phyloP scores from a whole-genome alignment of 1,140 invertebrate genomes.

The Mamestra configurata region DNA sequence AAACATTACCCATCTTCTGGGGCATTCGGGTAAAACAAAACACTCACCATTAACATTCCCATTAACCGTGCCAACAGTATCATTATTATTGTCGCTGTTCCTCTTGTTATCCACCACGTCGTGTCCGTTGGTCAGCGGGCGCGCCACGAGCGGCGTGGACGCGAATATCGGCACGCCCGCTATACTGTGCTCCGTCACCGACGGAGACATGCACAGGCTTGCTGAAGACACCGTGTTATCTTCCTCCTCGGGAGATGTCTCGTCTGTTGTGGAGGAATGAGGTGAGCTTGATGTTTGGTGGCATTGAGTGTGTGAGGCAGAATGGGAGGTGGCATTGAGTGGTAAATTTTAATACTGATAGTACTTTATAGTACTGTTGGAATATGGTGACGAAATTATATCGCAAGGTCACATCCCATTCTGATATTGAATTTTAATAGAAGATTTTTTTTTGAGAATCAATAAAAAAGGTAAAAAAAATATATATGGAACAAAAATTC shows the following conservation, averaged over 20 bases:
- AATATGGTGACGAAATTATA: no score
- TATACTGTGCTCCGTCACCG: constrained; percentile 51
- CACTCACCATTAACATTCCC: constrained; percentile 77
- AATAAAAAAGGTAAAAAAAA: no score
- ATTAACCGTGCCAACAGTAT: constrained; percentile 70
- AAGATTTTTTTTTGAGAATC: no score
- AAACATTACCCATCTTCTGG: no score
- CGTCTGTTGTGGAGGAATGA: constrained; percentile 65
- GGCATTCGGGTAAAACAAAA: no score
- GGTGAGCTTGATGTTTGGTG: constrained; percentile 31
- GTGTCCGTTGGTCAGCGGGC: constrained; percentile 61
- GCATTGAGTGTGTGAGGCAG: not conserved
- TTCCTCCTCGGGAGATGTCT: constrained; percentile 73
- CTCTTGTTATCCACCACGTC: constrained; percentile 58
- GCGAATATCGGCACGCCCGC: constrained; percentile 63
- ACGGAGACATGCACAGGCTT: constrained; percentile 79
- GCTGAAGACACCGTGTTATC: constrained; percentile 81
- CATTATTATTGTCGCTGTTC: constrained; percentile 51
- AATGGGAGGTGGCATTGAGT: not conserved
- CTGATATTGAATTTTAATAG: no score
- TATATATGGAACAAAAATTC: no score
- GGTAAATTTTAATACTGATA: no score
- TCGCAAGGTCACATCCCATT: no score
- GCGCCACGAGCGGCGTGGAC: constrained; percentile 64
- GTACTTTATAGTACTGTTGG: no score